These are phyloP conservation scores for Amblyornis subalaris DNA, from an alignment of 2,113 vertebrate species.

Conservation along the genomic window DNA sequence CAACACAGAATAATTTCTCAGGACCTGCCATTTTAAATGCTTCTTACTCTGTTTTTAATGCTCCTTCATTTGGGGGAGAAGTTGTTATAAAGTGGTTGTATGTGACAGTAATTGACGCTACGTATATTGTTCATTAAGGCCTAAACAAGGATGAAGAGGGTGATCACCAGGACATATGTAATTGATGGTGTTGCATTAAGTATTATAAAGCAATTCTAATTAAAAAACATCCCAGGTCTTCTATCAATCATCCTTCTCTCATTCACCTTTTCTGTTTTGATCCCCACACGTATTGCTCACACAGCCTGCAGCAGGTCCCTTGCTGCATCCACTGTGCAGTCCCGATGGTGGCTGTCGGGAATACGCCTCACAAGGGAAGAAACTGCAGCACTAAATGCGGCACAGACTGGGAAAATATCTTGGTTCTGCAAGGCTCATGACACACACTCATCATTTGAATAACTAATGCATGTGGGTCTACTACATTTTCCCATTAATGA, in stretches of 20 bases:
- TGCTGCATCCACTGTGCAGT: rapidly evolving
- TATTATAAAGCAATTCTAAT: conserved; percentile 21
- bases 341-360: rapidly evolving
- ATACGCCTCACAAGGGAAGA: background rate
- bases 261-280: background rate
- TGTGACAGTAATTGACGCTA: background rate
- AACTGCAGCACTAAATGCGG: background rate
- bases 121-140: background rate
- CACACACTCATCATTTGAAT: background rate
- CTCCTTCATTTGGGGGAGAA: background rate
- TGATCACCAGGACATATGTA: background rate
- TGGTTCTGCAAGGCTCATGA: background rate
- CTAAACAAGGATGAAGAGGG: conserved; percentile 42
- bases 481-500: conserved; percentile 10
- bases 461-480: background rate
- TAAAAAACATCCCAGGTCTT: conserved; percentile 16
- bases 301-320: background rate
- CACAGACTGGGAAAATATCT: background rate
- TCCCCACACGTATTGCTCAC: background rate
- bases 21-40: background rate
- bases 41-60: background rate
- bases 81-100: background rate
- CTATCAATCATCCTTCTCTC: conserved; percentile 16
- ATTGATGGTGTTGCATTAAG: conserved; percentile 7
- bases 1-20: background rate